phyloP scores from a whole-genome alignment of 2,113 vertebrate genomes.

The Caretta caretta region DNA sequence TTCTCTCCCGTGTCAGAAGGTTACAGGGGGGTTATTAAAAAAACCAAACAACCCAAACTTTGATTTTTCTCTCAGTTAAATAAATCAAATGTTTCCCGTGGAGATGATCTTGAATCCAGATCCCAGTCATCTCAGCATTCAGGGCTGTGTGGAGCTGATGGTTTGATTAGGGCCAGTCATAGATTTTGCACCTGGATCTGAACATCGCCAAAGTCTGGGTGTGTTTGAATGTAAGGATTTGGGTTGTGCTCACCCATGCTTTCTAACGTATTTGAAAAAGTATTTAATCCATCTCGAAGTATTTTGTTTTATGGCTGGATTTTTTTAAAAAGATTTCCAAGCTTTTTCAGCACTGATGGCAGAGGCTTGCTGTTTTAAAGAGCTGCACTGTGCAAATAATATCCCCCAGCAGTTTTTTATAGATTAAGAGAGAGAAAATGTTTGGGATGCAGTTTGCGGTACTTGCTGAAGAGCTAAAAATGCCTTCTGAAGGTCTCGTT shows the following conservation, averaged over 20 bases:
- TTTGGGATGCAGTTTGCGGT: not conserved
- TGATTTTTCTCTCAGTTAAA: not conserved
- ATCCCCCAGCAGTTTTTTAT: not conserved
- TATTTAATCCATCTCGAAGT: not conserved
- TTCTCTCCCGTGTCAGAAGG: not conserved
- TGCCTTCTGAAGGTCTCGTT: not conserved
- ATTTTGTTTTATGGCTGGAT: not conserved
- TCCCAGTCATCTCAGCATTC: not conserved
- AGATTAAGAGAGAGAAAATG: not conserved
- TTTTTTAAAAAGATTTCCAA: not conserved
- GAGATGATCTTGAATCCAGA: not conserved
- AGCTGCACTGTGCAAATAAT: not conserved
- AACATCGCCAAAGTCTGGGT: not conserved
- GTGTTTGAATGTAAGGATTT: not conserved
- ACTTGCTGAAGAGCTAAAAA: not conserved
- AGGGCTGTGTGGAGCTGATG: not conserved
- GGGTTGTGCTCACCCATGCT: not conserved
- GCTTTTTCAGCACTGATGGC: not conserved
- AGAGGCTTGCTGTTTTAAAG: not conserved
- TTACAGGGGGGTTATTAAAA: not conserved
- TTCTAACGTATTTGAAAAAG: not conserved
- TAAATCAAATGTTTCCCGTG: not conserved
- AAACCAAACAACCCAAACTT: not conserved
- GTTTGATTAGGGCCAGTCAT: not conserved
- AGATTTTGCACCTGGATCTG: not conserved